These are phyloP conservation scores for Aphelinus certus DNA, from an alignment of 1,140 invertebrate genomes.

Conservation along the genomic window DNA sequence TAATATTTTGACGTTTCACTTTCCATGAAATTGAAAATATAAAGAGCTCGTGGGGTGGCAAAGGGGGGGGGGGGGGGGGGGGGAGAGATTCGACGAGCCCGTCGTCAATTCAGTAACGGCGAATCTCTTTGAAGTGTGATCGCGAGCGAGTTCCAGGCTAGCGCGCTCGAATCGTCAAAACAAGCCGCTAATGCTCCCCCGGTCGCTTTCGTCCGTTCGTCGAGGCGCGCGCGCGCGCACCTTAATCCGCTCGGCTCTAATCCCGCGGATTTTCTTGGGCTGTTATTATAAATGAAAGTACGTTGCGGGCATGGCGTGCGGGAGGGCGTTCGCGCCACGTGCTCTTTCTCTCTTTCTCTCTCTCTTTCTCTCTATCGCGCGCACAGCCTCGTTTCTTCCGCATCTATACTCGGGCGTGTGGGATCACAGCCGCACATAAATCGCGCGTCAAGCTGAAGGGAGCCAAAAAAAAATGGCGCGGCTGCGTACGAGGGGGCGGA, in stretches of 20 bases:
- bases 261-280: conserved; percentile 15
- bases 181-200: conserved; percentile 15
- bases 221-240: background rate
- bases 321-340: background rate
- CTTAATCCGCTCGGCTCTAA: conserved; percentile 28
- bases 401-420: conserved; percentile 27
- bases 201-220: background rate
- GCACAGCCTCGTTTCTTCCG: conserved; percentile 4
- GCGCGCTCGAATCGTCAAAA: conserved; percentile 11
- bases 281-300: conserved; percentile 31
- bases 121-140: background rate
- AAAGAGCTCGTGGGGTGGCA: too few relatives aligned
- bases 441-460: conserved; percentile 16
- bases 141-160: background rate
- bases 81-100: too few relatives aligned
- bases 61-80: too few relatives aligned
- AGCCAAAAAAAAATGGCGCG: conserved; percentile 27
- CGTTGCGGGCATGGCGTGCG: background rate
- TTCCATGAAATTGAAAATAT: too few relatives aligned
- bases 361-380: conserved; percentile 43
- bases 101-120: background rate
- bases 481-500: conserved; percentile 40
- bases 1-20: too few relatives aligned
- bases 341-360: conserved; percentile 1
- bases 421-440: conserved; percentile 25